Percentiles rank a stretch among this genome's conserved stretches.
Conservation (phyloP, 2,113 vertebrate species). For the Fregata magnificens region DNA sequence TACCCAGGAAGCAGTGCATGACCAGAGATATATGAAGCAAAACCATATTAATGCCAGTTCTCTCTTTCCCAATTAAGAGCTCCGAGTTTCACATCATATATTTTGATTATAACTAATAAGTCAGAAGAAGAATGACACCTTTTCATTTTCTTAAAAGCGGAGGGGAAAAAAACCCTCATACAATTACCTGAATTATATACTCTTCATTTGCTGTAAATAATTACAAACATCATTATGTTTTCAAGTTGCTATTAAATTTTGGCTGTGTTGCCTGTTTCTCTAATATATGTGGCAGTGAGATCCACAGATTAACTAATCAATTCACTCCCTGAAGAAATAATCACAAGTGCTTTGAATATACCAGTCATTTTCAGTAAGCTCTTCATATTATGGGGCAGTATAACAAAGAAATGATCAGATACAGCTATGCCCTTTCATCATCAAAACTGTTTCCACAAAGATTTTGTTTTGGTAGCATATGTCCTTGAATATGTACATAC, state of each 20-base stretch:
- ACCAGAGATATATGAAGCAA: not conserved
- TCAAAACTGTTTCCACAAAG: not conserved
- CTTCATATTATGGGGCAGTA: not conserved
- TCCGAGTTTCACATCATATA: accelerated
- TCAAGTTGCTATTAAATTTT: not conserved
- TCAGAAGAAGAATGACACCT: not conserved
- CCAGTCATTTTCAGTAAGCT: not conserved
- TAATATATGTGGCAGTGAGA: not conserved
- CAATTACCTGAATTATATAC: not conserved
- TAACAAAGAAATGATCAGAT: not conserved
- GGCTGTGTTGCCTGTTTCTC: not conserved
- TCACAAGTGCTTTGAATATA: not conserved
- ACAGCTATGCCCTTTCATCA: not conserved
- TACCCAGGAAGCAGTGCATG: no score
- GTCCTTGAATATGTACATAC: not conserved
- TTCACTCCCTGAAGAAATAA: not conserved
- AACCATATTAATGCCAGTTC: not conserved
- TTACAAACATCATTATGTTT: not conserved
- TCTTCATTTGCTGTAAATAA: not conserved
- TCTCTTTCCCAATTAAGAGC: not conserved
- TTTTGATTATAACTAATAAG: not conserved
- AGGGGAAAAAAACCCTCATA: not conserved
- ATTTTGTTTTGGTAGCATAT: not conserved
- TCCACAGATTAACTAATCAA: not conserved
- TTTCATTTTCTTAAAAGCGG: not conserved